Evolutionary conservation across 1,140 invertebrate genomes (phyloP), one percentile per base, ranked within the genome.

Genomic region (Trichomalopsis sarcophagae): DNA sequence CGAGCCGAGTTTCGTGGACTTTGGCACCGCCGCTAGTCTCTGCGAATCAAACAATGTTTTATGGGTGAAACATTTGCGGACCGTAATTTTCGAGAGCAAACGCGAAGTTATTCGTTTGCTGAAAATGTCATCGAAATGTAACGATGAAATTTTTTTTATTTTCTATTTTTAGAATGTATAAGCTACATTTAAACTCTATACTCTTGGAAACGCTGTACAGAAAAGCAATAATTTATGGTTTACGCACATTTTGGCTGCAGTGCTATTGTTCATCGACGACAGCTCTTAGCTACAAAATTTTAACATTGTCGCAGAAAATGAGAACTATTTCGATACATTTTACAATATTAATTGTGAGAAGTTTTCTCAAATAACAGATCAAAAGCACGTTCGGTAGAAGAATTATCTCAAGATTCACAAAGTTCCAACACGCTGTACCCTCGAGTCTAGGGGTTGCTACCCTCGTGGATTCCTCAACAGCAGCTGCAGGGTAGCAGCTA

Each of bases 11-110:
- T 88, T 91, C 66, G 82, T 89, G 14, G 79, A 89, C 23, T 85
- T 82, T 47, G 88, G 87, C 30, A 90, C 80, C 11, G 87, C 84
- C 14, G 89, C 89, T 83, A 80, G 87, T 87, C 89, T 91, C 91
- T 92, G 76, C 44, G 86, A 88, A 79, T 73, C 17, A 73, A 73
- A 36, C 6, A n/a, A 62, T 21, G 55, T 62, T 62, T n/a, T 21
- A 4, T 21, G 0, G 17, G 1, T 62, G n/a, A 62, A n/a, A 7
- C n/a, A 5, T 62, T n/a, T n/a, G 14, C 6, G 17, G n/a, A n/a
- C 21, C 17, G 2, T n/a, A 2, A 21, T 62, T 62, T 0, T 62
- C 1, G 6, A n/a, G 2, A 5, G n/a, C 17, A n/a, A 62, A 17
- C 55, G 27, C 27, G 27, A 7, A 62, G 55, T 21, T n/a, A 62